Base-by-base conservation (phyloP, 2,888 invertebrate species). In the Drosophila borborema region DNA sequence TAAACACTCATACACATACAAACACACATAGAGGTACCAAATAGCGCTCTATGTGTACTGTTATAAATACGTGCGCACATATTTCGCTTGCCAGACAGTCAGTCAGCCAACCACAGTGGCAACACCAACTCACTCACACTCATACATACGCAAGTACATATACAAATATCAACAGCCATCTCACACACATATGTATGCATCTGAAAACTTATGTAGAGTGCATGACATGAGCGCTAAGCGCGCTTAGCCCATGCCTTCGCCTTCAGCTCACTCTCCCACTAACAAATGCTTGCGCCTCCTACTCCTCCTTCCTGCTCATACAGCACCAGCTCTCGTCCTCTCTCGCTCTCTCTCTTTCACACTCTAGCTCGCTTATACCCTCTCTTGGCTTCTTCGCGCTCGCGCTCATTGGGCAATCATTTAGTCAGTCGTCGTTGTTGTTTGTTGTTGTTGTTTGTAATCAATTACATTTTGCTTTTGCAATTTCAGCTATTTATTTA, bases 401-500 rank as follows among this genome's bases (percentile, higher is more conserved):
- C 72, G 73, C 89, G 72, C 74, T 86, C 86, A 85, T 85, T 90
- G 85, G 90, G 83, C 90, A 85, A 89, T 89, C 89, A 88, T 89
- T 90, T 88, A 85, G 90, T 71, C 74, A 74, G 74, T 81, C 67
- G 87, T 70, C 66, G 67, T 61, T 62, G 54, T 77, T 64, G 83
- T 61, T 63, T 74, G 86, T 85, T 64, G 54, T 65, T 77, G 64
- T 86, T 83, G 83, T 61, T 63, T 74, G 86, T 85, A 85, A 85
- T 86, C 85, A 86, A 90, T 86, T 90, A 86, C 85, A 86, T 80
- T 90, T 86, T 75, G 90, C 89, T 89, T 90, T 86, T 90, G 85
- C 85, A 90, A 90, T 90, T 86, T 89, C 74, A 90, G 90, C 84
- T 86, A 89, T 86, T 90, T 86, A 85, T 85, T 85, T 85, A 90